phyloP scores from a whole-genome alignment of 30 jellyfish, hydroid and myxozoan species.

The Pelagia noctiluca region DNA sequence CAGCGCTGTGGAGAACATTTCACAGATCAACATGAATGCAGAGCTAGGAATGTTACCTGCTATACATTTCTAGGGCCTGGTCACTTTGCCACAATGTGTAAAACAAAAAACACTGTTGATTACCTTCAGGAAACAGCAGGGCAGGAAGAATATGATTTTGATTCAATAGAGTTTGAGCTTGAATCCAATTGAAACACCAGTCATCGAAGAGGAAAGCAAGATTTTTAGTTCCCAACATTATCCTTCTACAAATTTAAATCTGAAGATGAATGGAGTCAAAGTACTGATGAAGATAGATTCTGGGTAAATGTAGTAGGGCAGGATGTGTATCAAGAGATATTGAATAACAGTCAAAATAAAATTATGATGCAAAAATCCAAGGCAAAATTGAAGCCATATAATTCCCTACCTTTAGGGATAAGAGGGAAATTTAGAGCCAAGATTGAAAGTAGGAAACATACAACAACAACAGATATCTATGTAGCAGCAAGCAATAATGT shows the following conservation, averaged over 20 bases:
- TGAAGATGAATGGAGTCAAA: conserved; percentile 33
- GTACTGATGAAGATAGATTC: conserved; percentile 18
- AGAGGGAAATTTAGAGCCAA: too few relatives aligned
- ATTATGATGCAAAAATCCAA: conserved; percentile 18
- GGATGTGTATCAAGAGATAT: conserved; percentile 17
- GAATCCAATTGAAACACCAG: conserved; percentile 40
- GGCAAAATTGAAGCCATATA: conserved; percentile 32
- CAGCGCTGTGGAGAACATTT: conserved; percentile 21
- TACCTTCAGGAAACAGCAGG: conserved; percentile 13
- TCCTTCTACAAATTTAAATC: conserved; percentile 27
- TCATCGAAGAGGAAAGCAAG: conserved; percentile 34
- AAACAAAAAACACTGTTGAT: not conserved
- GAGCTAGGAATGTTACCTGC: conserved; percentile 26
- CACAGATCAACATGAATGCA: conserved; percentile 43
- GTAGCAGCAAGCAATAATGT: conserved; percentile 29
- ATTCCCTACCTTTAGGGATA: conserved; percentile 16
- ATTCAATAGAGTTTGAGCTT: conserved; percentile 40
- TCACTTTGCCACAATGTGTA: conserved; percentile 35
- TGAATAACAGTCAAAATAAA: conserved; percentile 30
- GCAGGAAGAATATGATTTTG: conserved; percentile 46
- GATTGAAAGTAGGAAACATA: conserved; percentile 7
- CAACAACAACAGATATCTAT: conserved; percentile 30
- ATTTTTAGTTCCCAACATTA: conserved; percentile 30
- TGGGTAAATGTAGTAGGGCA: conserved; percentile 23
- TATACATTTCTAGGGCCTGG: conserved; percentile 4